Base-by-base conservation (phyloP, 1,140 invertebrate species). In the Grapholita molesta region DNA sequence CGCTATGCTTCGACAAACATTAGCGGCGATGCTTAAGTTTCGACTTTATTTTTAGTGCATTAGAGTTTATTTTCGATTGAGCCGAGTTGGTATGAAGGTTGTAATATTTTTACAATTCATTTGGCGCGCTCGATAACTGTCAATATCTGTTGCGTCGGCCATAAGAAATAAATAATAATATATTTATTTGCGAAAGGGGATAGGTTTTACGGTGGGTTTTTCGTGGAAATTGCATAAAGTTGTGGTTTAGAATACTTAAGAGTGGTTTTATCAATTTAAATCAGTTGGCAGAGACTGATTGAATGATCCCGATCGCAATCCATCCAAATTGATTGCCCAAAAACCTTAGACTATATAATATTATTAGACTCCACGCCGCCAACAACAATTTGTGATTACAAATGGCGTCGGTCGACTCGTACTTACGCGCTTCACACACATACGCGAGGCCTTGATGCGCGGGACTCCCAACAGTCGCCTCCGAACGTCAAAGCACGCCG, bases 81-180 rank as follows among this genome's bases (percentile, higher is more conserved):
- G 6, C 24, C 30, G 9, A 6, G 12, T 61, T 61, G n/a, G 25
- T 15, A 30, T 61, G 24, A 61, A 28, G 24, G 55, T 61, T 61
- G 55, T 15, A 15, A 61, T 68, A 67, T 71, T 76, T 82, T 88
- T 88, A 85, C 83, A 77, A 86, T 87, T 88, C 86, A 81, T 88
- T 88, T 85, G 78, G 73, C 84, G 79, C 82, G 72, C 75, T 85
- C 84, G 82, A 88, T 89, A 90, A 83, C 86, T 90, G 88, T 90
- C 88, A 84, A 86, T 88, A 77, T 80, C 52, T 65, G 76, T 81
- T 74, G 74, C 73, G 70, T 78, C 75, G 77, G 77, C 75, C 78
- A 83, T 89, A 85, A 83, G 80, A 84, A 84, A 84, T 48, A 48
- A 48, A 48, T 48, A 48, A 81, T 81, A 83, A 85, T 80, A 72